phyloP scores from a whole-genome alignment of 2,113 vertebrate species.

The Cariama cristata region DNA sequence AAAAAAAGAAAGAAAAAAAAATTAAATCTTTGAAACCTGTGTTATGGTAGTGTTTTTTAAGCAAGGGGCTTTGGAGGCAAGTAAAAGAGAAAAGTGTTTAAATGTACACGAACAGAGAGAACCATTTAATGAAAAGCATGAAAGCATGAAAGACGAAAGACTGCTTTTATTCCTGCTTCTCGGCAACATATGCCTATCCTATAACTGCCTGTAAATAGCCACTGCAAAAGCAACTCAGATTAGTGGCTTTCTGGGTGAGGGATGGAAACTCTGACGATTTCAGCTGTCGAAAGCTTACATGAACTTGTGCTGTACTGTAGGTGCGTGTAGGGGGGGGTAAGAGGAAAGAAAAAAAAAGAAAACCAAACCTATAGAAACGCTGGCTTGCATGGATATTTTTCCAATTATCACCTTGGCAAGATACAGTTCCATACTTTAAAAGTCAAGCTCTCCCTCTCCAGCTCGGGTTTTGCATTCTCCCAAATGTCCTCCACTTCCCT shows the following conservation, averaged over 20 bases:
- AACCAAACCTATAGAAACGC: slow-evolving; percentile 14
- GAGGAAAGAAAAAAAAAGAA: too few species aligned
- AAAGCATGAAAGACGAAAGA: slow-evolving; percentile 35
- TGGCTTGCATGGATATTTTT: slow-evolving; percentile 49
- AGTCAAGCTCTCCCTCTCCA: slow-evolving; percentile 15
- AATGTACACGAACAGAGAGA: neutral
- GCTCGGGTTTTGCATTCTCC: neutral
- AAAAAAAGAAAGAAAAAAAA: neutral
- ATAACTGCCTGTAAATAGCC: slow-evolving; percentile 44
- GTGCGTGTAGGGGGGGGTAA: fast-evolving
- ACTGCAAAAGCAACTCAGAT: slow-evolving; percentile 24
- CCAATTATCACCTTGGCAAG: slow-evolving; percentile 65
- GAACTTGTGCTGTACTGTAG: neutral
- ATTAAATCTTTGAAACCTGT: neutral
- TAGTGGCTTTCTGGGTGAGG: slow-evolving; percentile 10
- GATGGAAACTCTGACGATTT: slow-evolving; percentile 37
- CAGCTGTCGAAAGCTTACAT: slow-evolving; percentile 13
- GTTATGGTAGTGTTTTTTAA: neutral
- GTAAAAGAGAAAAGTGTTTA: neutral
- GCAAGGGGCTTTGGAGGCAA: neutral
- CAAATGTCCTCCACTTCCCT: neutral
- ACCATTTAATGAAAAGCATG: slow-evolving; percentile 50
- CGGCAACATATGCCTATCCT: neutral
- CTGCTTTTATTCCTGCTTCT: slow-evolving; percentile 6
- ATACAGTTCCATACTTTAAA: slow-evolving; percentile 27